phyloP scores from a whole-genome alignment of 1,140 invertebrate species.

The Drosophila leontia region DNA sequence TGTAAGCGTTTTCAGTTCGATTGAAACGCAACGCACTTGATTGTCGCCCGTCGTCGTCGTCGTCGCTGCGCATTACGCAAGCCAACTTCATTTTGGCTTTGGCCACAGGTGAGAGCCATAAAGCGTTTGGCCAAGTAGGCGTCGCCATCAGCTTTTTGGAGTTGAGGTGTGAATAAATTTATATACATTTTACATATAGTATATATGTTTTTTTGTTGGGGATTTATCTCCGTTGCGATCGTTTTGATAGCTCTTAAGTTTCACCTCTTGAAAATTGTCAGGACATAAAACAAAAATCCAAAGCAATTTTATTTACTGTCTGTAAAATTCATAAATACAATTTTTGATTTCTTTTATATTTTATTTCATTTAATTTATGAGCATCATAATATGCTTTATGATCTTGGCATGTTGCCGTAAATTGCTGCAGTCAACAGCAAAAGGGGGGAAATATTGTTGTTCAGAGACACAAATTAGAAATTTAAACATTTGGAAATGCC shows the following conservation, averaged over 20 bases:
- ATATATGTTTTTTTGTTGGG: conserved; percentile 2
- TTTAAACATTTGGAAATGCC: conserved; percentile 61
- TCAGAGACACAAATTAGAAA: conserved; percentile 68
- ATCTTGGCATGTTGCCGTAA: conserved; percentile 80
- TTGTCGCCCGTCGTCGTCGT: conserved; percentile 42
- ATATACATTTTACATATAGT: conserved; percentile 38
- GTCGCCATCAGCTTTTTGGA: conserved; percentile 66
- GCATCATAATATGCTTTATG: conserved; percentile 80
- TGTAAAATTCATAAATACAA: conserved; percentile 56
- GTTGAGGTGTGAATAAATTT: conserved; percentile 78
- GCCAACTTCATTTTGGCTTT: conserved; percentile 73
- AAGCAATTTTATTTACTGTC: conserved; percentile 21
- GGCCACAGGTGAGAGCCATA: conserved; percentile 60
- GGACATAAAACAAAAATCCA: conserved; percentile 31
- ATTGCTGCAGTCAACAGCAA: conserved; percentile 79
- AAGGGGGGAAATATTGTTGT: conserved; percentile 49
- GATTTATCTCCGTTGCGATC: conserved; percentile 22
- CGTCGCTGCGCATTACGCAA: conserved; percentile 74
- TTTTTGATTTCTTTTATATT: conserved; percentile 52
- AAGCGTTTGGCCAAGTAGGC: conserved; percentile 68
- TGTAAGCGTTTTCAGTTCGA: conserved; percentile 29
- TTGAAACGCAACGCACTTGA: conserved; percentile 51
- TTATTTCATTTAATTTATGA: conserved; percentile 80
- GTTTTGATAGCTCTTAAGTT: conserved; percentile 52
- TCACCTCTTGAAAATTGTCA: conserved; percentile 41